Evolutionary conservation across 1,140 invertebrate species (phyloP), one percentile per base, ranked within the genome.

Genomic region (Lasioglossum baleicum): DNA sequence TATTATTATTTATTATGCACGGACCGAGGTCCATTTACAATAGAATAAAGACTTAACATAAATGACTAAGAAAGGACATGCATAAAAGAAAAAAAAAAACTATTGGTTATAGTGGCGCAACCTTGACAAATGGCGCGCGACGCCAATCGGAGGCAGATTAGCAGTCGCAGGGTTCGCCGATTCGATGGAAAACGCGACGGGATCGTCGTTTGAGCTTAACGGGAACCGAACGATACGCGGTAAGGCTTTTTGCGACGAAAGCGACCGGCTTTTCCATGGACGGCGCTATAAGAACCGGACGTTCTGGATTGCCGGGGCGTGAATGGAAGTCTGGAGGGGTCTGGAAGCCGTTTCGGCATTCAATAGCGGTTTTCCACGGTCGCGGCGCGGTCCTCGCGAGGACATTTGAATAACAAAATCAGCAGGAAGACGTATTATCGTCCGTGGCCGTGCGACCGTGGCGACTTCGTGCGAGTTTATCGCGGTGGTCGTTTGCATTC

Each of bases 371-470:
- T 80, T 85, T 81, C 74, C 81, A 77, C 61, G 48, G 67, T 80
- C 51, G 80, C 13, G 53, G 60, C 58, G 8, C 70, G 76, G 64
- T n/a, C 48, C 81, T 11, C 3, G 42, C 5, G 31, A 1, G 44
- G 40, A 91, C 44, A 48, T 91, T 91, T 91, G 86, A 91, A 91
- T 91, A 88, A 91, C 90, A 91, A 91, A 91, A 90, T 91, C 84
- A 66, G 71, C 66, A 71, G 78, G 82, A 86, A 86, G 85, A 83
- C 53, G 74, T 82, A 88, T 82, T 88, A 84, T 86, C 85, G 82
- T 67, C 70, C 42, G 76, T 67, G 61, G 11, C 75, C 48, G 78
- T 77, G 75, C 82, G 74, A 80, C 42, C 58, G 63, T 35, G 10
- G 53, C 40, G 60, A 80, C 53, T 75, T 58, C 56, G 61, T 13